Evolutionary conservation across 1,140 invertebrate species (phyloP).

Genomic region (Penaeus vannamei): DNA sequence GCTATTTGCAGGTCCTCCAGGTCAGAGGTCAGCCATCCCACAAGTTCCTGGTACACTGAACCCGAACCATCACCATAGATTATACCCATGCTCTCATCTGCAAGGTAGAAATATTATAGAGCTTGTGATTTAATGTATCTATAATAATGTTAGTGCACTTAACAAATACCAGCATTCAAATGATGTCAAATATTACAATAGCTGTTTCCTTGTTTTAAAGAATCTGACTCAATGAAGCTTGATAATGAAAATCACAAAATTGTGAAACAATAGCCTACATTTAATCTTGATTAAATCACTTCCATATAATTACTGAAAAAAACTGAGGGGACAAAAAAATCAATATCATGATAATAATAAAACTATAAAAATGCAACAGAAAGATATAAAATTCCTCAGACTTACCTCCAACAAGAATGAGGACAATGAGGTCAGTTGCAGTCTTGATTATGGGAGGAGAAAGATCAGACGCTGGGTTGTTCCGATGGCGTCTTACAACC

Average conservation of each 20-base stretch:
- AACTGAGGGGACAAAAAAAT: background rate
- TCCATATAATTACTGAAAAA: no score
- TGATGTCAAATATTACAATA: background rate
- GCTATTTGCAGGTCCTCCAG: slow-evolving; percentile 85
- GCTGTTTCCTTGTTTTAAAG: background rate
- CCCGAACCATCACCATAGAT: slow-evolving; percentile 82
- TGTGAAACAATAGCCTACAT: background rate
- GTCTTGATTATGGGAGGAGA: slow-evolving; percentile 83
- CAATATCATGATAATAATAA: background rate
- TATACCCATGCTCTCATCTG: slow-evolving; percentile 89
- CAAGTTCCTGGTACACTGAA: slow-evolving; percentile 80
- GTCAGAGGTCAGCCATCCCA: slow-evolving; percentile 82
- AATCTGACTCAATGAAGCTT: background rate
- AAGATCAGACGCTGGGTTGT: slow-evolving; percentile 78
- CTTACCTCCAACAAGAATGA: slow-evolving; percentile 87
- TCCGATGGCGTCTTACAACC: slow-evolving; percentile 81
- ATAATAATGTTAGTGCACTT: background rate
- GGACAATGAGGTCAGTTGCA: slow-evolving; percentile 87
- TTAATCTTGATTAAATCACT: no score
- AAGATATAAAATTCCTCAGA: background rate
- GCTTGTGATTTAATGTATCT: background rate
- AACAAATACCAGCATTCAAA: no score
- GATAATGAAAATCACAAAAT: background rate
- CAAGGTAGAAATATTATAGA: slow-evolving; percentile 2
- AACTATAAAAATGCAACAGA: background rate